Evolutionary conservation across 1,140 invertebrate genomes (phyloP), one percentile per base, ranked within the genome.

Genomic region (Hyles vespertilio): DNA sequence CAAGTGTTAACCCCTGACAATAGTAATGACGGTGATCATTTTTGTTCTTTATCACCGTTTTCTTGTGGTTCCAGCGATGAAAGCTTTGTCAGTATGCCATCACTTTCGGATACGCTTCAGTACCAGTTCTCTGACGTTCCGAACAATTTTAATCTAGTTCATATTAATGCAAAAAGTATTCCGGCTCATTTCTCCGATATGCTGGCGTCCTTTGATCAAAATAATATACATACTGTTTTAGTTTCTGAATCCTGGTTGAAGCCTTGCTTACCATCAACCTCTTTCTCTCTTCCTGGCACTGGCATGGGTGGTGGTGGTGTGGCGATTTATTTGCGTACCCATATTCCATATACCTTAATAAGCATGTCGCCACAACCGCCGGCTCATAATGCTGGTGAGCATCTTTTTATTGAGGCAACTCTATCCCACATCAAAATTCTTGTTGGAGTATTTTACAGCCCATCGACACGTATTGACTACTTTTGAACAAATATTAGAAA

Each of bases 201-300:
- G 6, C 5, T 58, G 12, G 43, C 56, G 3, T 43, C 46, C 6
- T 58, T 58, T 5, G 34, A 49, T 36, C n/a, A 11, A 5, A 58
- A 8, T 11, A 40, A 36, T 46, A 50, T 49, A 22, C 56, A 50
- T 40, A 32, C 48, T 32, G 50, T 58, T 50, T 46, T 58, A 12
- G 48, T 58, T 6, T 58, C 56, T 22, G 56, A 58, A 50, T 58
- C 46, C 11, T 49, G 32, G n/a, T 10, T 58, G 4, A 49, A 50
- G 48, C 46, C 56, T 22, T 58, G 46, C 50, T 33, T 58, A 10
- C 3, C 56, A 3, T 58, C 56, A n/a, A 40, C 32, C 43, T n/a
- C 48, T 43, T 58, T 40, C 10, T 22, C n/a, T 12, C 33, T 49
- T 22, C 46, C 56, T 49, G 46, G 56, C 11, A 58, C 34, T 3